Evolutionary conservation across 2,797 vertebrate species (phyloP), one percentile per base, ranked within the genome.

Genomic region (Channa striata): DNA sequence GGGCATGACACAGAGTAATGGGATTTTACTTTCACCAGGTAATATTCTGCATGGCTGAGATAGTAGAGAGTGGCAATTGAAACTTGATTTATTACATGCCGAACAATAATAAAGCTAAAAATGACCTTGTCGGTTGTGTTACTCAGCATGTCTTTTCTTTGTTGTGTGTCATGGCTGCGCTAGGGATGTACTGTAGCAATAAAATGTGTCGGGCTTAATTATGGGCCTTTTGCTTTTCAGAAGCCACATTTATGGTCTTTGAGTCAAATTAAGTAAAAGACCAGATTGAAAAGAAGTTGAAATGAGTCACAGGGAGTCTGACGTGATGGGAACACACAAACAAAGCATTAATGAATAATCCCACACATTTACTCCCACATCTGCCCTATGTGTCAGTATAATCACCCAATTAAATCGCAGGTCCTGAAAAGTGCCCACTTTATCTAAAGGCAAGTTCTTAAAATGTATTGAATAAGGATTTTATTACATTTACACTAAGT

Each of bases 1-100:
- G 73, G 87, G 85, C 76, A 65, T 59, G 72, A 74, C 84, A 83
- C 62, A n/a, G 63, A 75, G 53, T 84, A 85, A 90, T 89, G 77
- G 83, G 75, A 86, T 81, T 86, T 74, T 67, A 74, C 77, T 84
- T 81, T 77, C 61, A 74, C 67, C 30, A 13, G 69, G 67, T 72
- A 46, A 65, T 72, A 75, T 53, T 82, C 72, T 79, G 80, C 77
- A 54, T 30, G 59, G 71, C 37, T 36, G 68, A 77, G 69, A 83
- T 81, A 48, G 54, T 4, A 30, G 53, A 67, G 59, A 43, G 50
- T 8, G 17, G 42, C 39, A 37, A 64, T 17, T 70, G 65, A 72
- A 74, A 65, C 19, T 33, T 56, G 61, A 84, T 81, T 51, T 61
- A 83, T 79, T 60, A 70, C 56, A 63, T 19, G 21, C 1, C 53